These are phyloP conservation scores for Bovichtus diacanthus DNA, from an alignment of 2,797 vertebrate species.

Conservation along the genomic window DNA sequence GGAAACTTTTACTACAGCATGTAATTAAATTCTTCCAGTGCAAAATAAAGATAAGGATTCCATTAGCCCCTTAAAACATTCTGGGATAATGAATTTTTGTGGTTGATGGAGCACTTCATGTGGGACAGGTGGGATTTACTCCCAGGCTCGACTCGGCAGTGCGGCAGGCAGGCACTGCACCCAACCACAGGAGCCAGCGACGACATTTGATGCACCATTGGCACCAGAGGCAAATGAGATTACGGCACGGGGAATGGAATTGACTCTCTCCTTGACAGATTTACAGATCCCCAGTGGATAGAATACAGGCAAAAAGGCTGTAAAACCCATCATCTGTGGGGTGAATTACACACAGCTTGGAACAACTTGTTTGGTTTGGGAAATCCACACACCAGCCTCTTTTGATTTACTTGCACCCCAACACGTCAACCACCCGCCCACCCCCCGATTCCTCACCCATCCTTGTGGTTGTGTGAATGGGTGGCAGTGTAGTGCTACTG, in stretches of 20 bases:
- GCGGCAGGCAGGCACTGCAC: constrained; percentile 49
- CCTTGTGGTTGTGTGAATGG: constrained; percentile 32
- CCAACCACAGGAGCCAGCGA: constrained; percentile 61
- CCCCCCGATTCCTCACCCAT: constrained; percentile 19
- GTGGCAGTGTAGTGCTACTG: constrained; percentile 41
- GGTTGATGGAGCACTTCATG: constrained; percentile 83
- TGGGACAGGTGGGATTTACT: constrained; percentile 83
- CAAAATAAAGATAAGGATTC: constrained; percentile 87
- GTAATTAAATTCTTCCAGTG: constrained; percentile 81
- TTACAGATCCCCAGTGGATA: constrained; percentile 85
- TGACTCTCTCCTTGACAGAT: constrained; percentile 85
- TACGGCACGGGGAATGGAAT: constrained; percentile 81
- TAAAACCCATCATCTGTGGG: constrained; percentile 87
- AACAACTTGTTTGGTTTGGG: constrained; percentile 86
- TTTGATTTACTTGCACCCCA: constrained; percentile 78
- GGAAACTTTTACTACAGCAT: constrained; percentile 61
- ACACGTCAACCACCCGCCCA: neutral
- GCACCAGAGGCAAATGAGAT: constrained; percentile 87
- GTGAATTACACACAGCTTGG: constrained; percentile 85
- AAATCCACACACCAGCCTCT: constrained; percentile 70
- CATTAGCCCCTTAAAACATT: constrained; percentile 86
- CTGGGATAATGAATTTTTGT: constrained; percentile 80
- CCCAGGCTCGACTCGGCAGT: constrained; percentile 51
- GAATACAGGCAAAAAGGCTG: constrained; percentile 79
- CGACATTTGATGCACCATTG: constrained; percentile 83